Evolutionary conservation across 2,888 invertebrate genomes (phyloP), one percentile per base, ranked within the genome.

Genomic region (Synanthedon vespiformis): DNA sequence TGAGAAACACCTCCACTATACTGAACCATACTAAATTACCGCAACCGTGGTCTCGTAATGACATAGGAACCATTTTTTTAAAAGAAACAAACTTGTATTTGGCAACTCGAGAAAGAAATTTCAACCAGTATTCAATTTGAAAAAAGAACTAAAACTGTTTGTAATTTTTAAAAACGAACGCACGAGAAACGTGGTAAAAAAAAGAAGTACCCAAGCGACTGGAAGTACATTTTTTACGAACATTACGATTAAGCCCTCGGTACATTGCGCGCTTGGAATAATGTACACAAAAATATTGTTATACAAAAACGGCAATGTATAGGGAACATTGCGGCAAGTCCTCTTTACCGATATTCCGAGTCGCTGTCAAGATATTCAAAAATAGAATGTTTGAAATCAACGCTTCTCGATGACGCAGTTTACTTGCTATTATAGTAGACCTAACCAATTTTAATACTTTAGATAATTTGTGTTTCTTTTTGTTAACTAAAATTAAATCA

Each of bases 371-470:
- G 68, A 61, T 59, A 55, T 61, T 63, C 74, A 61, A 65, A 81
- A 80, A 82, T 82, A 81, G 80, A 77, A 58, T 58, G 56, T 58
- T 67, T 64, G 62, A 65, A 72, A 66, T 68, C 61, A 59, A 66
- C 63, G 63, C 60, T 55, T 57, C 58, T 34, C 58, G 58, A 64
- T 82, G 81, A 82, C 82, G 82, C 70, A 77, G 73, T 67, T 57
- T 59, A 18, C 34, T 51, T 54, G 51, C 56, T 54, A 50, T 56
- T 54, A 50, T 56, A 55, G 40, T 50, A 50, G 54, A 59, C 51
- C 4, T 53, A 54, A 56, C 51, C 40, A 16, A 56, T 59, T 54
- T 76, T 77, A 71, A 73, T 77, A 70, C 68, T 71, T 65, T 48
- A 14, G 48, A 48, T 14, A 16, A 5, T 48, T 48, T 41, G 8